A percentile compares a stretch with the other conserved stretches of the same genome.
These are phyloP conservation scores for Drosophila nikananu DNA, from an alignment of 1,140 invertebrate species.

Conservation along the genomic window DNA sequence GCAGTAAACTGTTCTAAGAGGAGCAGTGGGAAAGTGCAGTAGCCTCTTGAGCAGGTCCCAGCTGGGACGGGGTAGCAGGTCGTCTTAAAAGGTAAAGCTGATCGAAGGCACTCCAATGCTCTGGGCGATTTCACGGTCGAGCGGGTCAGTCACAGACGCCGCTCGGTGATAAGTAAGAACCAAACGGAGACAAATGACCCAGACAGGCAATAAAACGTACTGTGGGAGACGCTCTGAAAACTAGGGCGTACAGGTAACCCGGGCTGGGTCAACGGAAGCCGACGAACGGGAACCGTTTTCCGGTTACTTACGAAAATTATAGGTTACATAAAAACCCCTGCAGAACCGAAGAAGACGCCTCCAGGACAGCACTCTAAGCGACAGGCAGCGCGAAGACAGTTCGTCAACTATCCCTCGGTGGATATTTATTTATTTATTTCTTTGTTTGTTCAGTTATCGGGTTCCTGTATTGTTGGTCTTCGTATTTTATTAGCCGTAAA, in stretches of 20 bases:
- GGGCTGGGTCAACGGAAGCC: slow-evolving; percentile 58
- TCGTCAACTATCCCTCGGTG: slow-evolving; percentile 58
- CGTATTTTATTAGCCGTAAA: slow-evolving; percentile 74
- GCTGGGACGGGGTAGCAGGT: neutral
- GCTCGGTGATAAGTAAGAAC: slow-evolving; percentile 31
- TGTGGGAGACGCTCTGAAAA: slow-evolving; percentile 24
- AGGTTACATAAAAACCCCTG: slow-evolving; percentile 60
- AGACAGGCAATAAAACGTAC: slow-evolving; percentile 34
- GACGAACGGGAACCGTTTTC: slow-evolving; percentile 64
- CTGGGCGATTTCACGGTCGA: slow-evolving; percentile 36
- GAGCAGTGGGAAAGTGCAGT: slow-evolving; percentile 1
- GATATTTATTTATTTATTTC: slow-evolving; percentile 59
- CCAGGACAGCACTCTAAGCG: slow-evolving; percentile 18
- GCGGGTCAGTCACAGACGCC: slow-evolving; percentile 17
- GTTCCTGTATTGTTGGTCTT: slow-evolving; percentile 38
- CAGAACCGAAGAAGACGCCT: slow-evolving; percentile 20
- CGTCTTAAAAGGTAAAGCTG: neutral
- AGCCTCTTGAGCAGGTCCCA: neutral
- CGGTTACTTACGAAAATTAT: slow-evolving; percentile 77
- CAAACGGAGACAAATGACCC: slow-evolving; percentile 52
- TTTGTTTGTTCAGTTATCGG: slow-evolving; percentile 53
- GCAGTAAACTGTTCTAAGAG: slow-evolving; percentile 7
- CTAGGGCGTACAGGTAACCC: slow-evolving; percentile 19
- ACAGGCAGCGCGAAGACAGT: slow-evolving; percentile 33
- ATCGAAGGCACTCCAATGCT: slow-evolving; percentile 1